Percentiles rank a stretch among this genome's conserved stretches.
Evolutionary conservation across 2,113 vertebrate genomes (phyloP).

Genomic region (Nyctereutes procyonoides): DNA sequence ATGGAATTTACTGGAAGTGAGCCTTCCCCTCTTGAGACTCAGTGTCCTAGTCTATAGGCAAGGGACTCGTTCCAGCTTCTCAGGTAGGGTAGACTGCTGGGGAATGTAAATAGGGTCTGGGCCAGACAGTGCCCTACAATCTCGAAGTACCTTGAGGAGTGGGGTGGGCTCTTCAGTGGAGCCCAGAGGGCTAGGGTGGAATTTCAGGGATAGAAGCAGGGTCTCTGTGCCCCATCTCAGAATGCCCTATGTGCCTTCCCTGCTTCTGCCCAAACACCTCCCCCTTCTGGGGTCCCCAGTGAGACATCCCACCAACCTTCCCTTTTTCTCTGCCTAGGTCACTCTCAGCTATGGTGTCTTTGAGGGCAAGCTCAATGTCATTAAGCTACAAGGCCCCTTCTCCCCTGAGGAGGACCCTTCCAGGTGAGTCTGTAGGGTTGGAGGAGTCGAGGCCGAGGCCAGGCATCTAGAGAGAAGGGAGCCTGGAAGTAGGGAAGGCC

Average conservation of each 20-base stretch:
- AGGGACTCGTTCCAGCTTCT: neutral
- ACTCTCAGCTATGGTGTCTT: conserved; percentile 95
- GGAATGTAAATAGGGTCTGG: neutral
- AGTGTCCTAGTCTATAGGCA: neutral
- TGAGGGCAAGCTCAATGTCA: conserved; percentile 94
- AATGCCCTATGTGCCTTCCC: neutral
- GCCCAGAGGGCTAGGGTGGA: accelerated
- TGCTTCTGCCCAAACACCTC: neutral
- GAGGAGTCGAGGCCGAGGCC: neutral
- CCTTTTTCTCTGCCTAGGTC: conserved; percentile 85
- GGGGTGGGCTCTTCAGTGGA: neutral
- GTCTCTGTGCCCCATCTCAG: neutral
- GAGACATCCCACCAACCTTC: neutral
- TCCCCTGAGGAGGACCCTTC: conserved; percentile 92
- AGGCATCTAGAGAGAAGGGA: neutral
- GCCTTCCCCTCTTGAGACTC: neutral
- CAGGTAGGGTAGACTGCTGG: neutral
- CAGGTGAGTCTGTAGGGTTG: conserved; percentile 78
- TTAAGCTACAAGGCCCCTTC: conserved; percentile 91
- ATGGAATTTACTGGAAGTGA: neutral
- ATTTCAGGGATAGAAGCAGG: accelerated
- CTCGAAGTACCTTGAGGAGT: accelerated
- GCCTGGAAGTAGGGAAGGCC: neutral
- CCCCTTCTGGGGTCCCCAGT: neutral
- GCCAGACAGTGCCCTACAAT: too few relatives aligned